Evolutionary conservation across 2,113 vertebrate species (phyloP).

Genomic region (Mastomys natalensis): DNA sequence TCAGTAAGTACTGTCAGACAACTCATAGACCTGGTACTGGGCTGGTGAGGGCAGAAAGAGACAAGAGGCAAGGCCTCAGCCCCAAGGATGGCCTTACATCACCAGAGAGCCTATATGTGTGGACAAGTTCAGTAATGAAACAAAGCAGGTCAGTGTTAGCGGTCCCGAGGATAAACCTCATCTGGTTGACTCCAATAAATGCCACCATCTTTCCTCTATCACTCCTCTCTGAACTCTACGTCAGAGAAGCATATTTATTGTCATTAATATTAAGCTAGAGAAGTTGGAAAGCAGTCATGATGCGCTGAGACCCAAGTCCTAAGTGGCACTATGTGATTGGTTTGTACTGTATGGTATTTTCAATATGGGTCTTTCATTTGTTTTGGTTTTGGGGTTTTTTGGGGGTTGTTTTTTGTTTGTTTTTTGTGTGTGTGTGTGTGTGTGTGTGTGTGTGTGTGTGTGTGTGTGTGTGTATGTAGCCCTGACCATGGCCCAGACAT

Average conservation of each 20-base stretch:
- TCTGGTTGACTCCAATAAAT: background rate
- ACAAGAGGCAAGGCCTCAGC: background rate
- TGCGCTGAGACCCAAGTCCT: background rate
- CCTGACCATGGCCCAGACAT: background rate
- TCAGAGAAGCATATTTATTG: background rate
- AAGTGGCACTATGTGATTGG: background rate
- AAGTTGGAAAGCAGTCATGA: background rate
- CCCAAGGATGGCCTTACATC: background rate
- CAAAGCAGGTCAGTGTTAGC: background rate
- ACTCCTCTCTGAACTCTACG: background rate
- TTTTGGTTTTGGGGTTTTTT: background rate
- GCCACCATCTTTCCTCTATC: background rate
- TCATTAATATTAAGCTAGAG: background rate
- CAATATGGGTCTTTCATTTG: background rate
- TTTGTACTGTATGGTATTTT: conserved; percentile 20
- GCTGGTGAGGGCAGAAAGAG: background rate
- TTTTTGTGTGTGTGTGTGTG: background rate
- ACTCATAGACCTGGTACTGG: background rate
- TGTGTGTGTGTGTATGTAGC: background rate
- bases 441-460: background rate
- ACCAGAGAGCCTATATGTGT: background rate
- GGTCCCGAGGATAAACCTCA: background rate
- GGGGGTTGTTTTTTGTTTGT: background rate
- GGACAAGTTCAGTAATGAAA: background rate
- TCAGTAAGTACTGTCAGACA: conserved; percentile 2